Evolutionary conservation across 2,888 invertebrate species (phyloP).

Genomic region (Pyrocoelia pectoralis): DNA sequence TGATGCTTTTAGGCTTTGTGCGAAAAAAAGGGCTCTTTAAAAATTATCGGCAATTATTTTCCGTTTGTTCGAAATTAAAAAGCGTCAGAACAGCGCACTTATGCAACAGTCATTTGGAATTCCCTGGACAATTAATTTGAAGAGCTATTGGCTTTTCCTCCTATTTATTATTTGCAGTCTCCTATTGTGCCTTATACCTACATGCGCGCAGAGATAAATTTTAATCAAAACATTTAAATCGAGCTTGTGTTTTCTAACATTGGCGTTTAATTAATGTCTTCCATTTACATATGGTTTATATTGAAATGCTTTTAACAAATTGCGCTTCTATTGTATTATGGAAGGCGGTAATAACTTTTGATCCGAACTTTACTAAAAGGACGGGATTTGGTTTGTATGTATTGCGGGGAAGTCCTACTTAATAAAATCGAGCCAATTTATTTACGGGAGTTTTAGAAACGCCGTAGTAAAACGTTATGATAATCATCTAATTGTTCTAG

Average conservation of each 20-base stretch:
- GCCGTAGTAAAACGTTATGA: no score
- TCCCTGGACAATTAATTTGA: background rate
- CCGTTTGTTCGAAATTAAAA: background rate
- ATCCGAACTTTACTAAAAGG: no score
- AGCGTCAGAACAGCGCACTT: background rate
- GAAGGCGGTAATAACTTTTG: no score
- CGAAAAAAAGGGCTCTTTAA: background rate
- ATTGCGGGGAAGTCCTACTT: no score
- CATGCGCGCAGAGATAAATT: background rate
- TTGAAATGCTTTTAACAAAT: no score
- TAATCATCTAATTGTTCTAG: no score
- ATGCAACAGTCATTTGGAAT: background rate
- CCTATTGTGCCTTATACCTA: background rate
- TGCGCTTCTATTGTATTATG: no score
- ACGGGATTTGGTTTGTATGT: no score
- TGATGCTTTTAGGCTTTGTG: background rate
- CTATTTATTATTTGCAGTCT: background rate
- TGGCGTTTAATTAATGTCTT: background rate
- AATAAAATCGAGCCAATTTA: no score
- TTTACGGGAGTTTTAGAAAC: no score
- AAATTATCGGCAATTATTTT: background rate
- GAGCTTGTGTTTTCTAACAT: background rate
- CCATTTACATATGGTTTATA: no score
- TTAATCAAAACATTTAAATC: background rate
- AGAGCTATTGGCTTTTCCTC: conserved; percentile 1